These are phyloP conservation scores for Lophotis ruficrista DNA, from an alignment of 2,113 vertebrate species.

Conservation along the genomic window DNA sequence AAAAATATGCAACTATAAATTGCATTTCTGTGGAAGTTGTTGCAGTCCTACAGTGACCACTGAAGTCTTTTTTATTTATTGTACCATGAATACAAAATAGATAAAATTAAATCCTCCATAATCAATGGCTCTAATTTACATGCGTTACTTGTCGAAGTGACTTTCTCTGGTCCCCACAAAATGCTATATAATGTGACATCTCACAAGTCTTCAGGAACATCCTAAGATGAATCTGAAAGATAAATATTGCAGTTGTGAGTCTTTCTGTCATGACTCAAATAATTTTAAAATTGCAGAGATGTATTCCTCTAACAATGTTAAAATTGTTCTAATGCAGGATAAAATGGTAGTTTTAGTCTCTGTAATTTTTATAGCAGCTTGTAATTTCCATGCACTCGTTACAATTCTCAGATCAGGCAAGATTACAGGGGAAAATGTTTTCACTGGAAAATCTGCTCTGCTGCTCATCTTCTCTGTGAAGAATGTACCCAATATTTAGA, in stretches of 20 bases:
- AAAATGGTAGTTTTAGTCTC: conserved; percentile 80
- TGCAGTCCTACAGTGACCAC: conserved; percentile 56
- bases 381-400: conserved; percentile 78
- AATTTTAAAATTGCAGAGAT: conserved; percentile 83
- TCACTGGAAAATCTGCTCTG: conserved; percentile 22
- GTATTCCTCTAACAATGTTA: conserved; percentile 79
- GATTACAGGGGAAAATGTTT: conserved; percentile 38
- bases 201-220: conserved; percentile 71
- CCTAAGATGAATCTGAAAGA: conserved; percentile 76
- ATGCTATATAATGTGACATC: conserved; percentile 68
- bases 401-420: conserved; percentile 52
- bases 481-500: conserved; percentile 9
- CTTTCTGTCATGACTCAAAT: conserved; percentile 83
- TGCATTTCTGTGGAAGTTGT: conserved; percentile 58
- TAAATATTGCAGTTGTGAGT: conserved; percentile 84
- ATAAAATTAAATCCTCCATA: conserved; percentile 67
- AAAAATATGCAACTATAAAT: conserved; percentile 71
- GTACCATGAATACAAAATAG: conserved; percentile 54
- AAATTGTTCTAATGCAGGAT: conserved; percentile 81
- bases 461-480: conserved; percentile 4
- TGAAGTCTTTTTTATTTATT: conserved; percentile 62
- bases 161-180: conserved; percentile 63
- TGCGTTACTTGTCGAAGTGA: conserved; percentile 69
- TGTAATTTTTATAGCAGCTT: conserved; percentile 81
- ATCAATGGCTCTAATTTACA: conserved; percentile 66